Evolutionary conservation across 2,888 invertebrate genomes (phyloP).

Genomic region (Chrysina gloriosa): DNA sequence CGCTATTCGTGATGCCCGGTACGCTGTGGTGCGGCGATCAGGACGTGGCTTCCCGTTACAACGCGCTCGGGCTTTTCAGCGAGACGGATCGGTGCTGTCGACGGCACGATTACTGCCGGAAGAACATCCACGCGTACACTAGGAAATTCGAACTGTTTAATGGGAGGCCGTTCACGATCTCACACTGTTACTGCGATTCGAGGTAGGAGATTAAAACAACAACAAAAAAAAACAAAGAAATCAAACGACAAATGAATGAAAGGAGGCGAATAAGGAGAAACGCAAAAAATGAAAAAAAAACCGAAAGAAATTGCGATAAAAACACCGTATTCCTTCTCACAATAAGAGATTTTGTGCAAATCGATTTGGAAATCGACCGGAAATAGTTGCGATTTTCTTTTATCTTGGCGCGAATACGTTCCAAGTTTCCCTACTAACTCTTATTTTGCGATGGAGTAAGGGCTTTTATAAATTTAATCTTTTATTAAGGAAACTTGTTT

Average conservation of each 20-base stretch:
- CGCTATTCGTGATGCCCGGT: conserved; percentile 72
- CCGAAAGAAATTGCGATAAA: too few relatives aligned
- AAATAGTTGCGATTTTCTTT: too few relatives aligned
- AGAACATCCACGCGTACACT: conserved; percentile 72
- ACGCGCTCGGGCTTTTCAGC: conserved; percentile 71
- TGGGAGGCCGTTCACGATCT: conserved; percentile 77
- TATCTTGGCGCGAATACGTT: too few relatives aligned
- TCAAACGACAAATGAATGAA: neutral
- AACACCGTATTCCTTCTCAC: too few relatives aligned
- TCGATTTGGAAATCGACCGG: too few relatives aligned
- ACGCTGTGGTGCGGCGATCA: conserved; percentile 82
- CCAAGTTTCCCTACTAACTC: too few relatives aligned
- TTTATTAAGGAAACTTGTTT: too few relatives aligned
- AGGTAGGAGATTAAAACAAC: conserved; percentile 67
- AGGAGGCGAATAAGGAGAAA: neutral
- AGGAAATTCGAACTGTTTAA: conserved; percentile 75
- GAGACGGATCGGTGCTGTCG: conserved; percentile 79
- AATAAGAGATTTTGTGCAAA: too few relatives aligned
- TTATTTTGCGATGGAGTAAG: too few relatives aligned
- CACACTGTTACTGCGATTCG: conserved; percentile 82
- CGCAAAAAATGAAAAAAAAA: neutral
- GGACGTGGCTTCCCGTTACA: conserved; percentile 70
- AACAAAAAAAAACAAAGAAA: neutral
- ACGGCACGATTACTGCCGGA: conserved; percentile 77
- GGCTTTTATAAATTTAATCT: too few relatives aligned